A percentile compares a stretch with the other conserved stretches of the same genome.
These are phyloP conservation scores for Anguilla anguilla DNA, from an alignment of 2,797 vertebrate species.

Conservation along the genomic window DNA sequence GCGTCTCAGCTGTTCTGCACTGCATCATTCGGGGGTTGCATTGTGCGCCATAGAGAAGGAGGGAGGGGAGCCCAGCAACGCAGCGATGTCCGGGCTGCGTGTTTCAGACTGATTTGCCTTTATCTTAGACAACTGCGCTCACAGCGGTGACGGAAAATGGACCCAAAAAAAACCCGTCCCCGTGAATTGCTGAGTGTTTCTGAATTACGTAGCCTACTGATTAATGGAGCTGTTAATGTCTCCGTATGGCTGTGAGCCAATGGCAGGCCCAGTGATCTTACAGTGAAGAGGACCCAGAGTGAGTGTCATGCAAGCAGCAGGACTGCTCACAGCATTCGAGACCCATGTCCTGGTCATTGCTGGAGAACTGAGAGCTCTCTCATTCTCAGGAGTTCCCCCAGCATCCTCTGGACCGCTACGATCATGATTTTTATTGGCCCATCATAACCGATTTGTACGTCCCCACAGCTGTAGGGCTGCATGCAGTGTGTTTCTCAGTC, in stretches of 20 bases:
- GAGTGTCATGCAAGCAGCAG: neutral
- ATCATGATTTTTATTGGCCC: neutral
- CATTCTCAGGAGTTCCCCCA: neutral
- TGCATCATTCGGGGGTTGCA: neutral
- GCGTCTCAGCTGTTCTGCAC: neutral
- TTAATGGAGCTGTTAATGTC: neutral
- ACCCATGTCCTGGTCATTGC: neutral
- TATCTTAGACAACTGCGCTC: constrained; percentile 64
- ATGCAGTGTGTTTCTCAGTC: neutral
- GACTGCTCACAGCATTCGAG: neutral
- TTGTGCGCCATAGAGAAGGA: neutral
- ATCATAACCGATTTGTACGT: neutral
- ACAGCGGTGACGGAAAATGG: constrained; percentile 69
- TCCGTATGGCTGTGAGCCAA: neutral
- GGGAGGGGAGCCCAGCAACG: constrained; percentile 34
- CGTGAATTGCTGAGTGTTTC: constrained; percentile 61
- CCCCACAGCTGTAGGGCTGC: neutral
- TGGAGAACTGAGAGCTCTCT: neutral
- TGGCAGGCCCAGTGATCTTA: neutral
- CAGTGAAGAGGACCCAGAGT: neutral
- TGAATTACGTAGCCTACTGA: constrained; percentile 14
- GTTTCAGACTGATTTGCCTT: constrained; percentile 67
- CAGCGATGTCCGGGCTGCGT: neutral
- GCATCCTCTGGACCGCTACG: neutral
- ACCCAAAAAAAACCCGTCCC: constrained; percentile 71